Evolutionary conservation across 2,888 invertebrate genomes (phyloP).

Genomic region (Invenusta paracnida): DNA sequence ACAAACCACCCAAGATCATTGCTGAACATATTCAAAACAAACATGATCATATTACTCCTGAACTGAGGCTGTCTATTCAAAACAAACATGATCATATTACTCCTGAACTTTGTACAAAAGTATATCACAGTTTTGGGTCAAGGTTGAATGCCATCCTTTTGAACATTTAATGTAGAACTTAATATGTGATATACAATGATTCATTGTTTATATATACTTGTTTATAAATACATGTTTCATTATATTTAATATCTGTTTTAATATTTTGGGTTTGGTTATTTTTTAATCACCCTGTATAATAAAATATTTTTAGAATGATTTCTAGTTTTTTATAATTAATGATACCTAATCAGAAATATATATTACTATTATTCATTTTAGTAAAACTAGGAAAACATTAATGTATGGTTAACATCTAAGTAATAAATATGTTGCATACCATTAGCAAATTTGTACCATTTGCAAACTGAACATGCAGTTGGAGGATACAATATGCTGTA

Average conservation of each 20-base stretch:
- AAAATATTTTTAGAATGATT: no score
- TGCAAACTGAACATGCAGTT: no score
- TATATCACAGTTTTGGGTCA: background rate
- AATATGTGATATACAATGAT: background rate
- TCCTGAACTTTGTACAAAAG: constrained; percentile 14
- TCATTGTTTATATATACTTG: constrained; percentile 16
- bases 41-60: background rate
- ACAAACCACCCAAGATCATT: background rate
- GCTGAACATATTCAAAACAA: background rate
- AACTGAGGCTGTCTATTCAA: constrained; percentile 10
- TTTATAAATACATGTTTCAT: background rate
- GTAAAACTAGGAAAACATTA: no score
- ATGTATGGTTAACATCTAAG: no score
- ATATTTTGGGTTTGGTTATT: background rate
- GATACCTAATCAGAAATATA: no score
- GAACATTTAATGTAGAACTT: constrained; percentile 2
- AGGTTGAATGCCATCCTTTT: constrained; percentile 3
- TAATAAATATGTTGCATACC: no score
- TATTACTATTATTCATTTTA: no score
- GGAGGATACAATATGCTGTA: no score
- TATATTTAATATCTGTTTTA: background rate
- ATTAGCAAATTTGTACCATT: no score
- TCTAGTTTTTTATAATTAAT: no score
- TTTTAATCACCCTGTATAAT: background rate
- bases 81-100: background rate